Percentiles rank a stretch among this genome's conserved stretches.
Evolutionary conservation across 2,797 vertebrate species (phyloP).

Genomic region (Chaenodraco wilsoni): DNA sequence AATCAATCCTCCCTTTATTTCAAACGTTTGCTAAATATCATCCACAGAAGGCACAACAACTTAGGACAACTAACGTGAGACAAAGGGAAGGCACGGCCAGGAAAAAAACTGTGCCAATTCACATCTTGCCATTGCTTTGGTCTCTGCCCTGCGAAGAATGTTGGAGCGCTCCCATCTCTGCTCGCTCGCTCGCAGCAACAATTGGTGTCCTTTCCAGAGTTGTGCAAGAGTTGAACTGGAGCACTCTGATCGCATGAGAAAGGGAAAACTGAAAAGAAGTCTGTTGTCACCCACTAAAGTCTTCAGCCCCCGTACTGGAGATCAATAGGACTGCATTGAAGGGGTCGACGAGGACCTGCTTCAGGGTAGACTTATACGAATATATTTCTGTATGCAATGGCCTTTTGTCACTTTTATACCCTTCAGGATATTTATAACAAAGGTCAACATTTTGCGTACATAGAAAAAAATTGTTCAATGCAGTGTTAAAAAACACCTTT

Average conservation of each 20-base stretch:
- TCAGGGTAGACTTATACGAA: constrained; percentile 1
- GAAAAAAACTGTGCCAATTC: constrained; percentile 57
- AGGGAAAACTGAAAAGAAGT: constrained; percentile 49
- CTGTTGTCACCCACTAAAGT: constrained; percentile 59
- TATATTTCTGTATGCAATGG: neutral
- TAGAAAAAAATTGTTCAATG: neutral
- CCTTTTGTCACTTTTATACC: constrained; percentile 16
- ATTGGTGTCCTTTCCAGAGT: constrained; percentile 63
- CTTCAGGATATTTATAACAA: constrained; percentile 1
- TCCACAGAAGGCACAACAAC: constrained; percentile 41
- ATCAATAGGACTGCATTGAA: constrained; percentile 39
- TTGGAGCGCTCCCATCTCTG: constrained; percentile 56
- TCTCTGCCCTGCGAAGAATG: constrained; percentile 64
- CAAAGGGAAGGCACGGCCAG: constrained; percentile 45
- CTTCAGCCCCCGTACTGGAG: constrained; percentile 51
- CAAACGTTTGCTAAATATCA: constrained; percentile 51
- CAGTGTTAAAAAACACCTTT: neutral
- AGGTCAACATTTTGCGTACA: neutral
- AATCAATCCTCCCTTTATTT: constrained; percentile 54
- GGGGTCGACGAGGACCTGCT: constrained; percentile 23
- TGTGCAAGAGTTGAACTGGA: constrained; percentile 66
- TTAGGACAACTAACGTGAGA: constrained; percentile 42
- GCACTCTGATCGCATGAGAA: constrained; percentile 51
- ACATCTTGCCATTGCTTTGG: constrained; percentile 59
- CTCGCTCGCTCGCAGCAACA: constrained; percentile 60